Conservation (phyloP, 2,797 vertebrate genomes). For the Pampus argenteus region DNA sequence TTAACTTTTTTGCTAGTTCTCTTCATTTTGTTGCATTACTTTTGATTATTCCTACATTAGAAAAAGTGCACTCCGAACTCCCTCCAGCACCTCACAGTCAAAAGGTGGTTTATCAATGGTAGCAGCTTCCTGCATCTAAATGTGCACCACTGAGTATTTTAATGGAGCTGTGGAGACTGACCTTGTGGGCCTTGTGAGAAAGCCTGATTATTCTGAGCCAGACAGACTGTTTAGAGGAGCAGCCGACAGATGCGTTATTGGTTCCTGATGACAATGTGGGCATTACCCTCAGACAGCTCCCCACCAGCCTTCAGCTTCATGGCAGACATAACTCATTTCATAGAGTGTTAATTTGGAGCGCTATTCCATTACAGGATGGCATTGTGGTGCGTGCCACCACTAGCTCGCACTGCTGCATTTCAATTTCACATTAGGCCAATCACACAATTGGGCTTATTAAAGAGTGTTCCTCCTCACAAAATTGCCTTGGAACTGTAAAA, state of each 20-base stretch:
- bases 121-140: constrained; percentile 18
- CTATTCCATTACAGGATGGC: constrained; percentile 75
- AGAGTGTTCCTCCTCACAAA: constrained; percentile 75
- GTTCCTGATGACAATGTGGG: constrained; percentile 60
- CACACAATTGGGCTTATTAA: constrained; percentile 83
- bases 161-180: constrained; percentile 32
- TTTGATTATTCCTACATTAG: neutral
- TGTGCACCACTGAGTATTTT: constrained; percentile 7
- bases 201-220: constrained; percentile 51
- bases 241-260: constrained; percentile 61
- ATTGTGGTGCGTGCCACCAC: constrained; percentile 64
- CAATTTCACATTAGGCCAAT: constrained; percentile 85
- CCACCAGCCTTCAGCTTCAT: constrained; percentile 68
- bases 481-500: constrained; percentile 79
- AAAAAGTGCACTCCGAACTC: constrained; percentile 8
- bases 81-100: constrained; percentile 4
- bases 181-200: constrained; percentile 38
- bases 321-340: constrained; percentile 79
- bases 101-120: neutral
- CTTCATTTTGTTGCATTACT: neutral
- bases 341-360: constrained; percentile 77
- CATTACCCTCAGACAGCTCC: constrained; percentile 47
- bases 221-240: constrained; percentile 32
- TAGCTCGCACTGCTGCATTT: constrained; percentile 79
- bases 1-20: constrained; percentile 2